Base-by-base conservation (phyloP, 2,113 vertebrate species). In the Elephantulus edwardii region DNA sequence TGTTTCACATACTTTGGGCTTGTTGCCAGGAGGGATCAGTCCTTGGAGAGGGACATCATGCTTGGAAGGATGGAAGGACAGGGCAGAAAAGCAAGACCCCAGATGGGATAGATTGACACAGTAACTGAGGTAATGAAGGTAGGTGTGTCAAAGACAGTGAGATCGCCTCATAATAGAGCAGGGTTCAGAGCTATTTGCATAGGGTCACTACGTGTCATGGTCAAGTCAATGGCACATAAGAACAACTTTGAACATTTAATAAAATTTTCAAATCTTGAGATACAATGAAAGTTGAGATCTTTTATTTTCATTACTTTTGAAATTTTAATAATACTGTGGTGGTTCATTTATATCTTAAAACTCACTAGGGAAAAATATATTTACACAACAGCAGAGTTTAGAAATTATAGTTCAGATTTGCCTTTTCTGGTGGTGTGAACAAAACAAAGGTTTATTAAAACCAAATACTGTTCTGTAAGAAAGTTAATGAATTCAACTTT, bases 391-490 rank as follows among this genome's bases (percentile, higher is more conserved):
- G 30, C 22, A 71, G 48, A 13, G 6, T 56, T 60, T 84, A 86
- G 42, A 54, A n/a, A 86, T 11, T 44, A 30, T 66, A 72, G 14
- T 28, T 62, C 16, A 46, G 77, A 62, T 2, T 74, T 14, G 28
- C 79, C 64, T 60, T 17, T 80, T 77, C 88, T 68, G 8, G 38
- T 56, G 11, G 42, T 68, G 56, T 79, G 64, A 79, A 64, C 28
- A 85, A 86, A 92, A 20, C 40, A 89, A n/a, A 78, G 62, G 42
- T 82, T 94, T 88, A 58, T 68, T 91, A 83, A 48, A 93, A 90
- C 35, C 83, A 82, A 88, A 87, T 33, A 48, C n/a, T 22, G 58
- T 0, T 1, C 54, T 64, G 28, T 72, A 85, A 92, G 35, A 68
- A 83, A 84, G 89, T 88, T 33, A 91, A 92, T 46, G 52, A 77